phyloP scores from a whole-genome alignment of 2,888 invertebrate species.

The Sminthurides aquaticus region DNA sequence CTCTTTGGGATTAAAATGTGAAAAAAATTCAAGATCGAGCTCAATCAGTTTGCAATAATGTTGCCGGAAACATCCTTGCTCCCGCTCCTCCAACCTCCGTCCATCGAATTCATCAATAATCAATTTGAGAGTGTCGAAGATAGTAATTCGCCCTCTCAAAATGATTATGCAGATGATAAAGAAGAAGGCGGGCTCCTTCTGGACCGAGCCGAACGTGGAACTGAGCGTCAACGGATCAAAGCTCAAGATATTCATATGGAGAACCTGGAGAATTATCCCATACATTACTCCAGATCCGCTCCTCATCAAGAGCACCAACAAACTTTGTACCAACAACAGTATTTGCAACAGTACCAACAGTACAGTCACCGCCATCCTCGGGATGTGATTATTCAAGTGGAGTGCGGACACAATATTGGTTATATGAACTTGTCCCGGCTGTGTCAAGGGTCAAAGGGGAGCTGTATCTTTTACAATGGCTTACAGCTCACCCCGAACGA shows the following conservation, averaged over 20 bases:
- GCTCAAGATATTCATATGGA: background rate
- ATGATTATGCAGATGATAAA: background rate
- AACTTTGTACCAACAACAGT: background rate
- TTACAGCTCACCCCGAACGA: conserved; percentile 51
- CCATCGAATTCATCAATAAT: conserved; percentile 22
- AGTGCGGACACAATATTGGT: conserved; percentile 41
- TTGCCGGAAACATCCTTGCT: conserved; percentile 3
- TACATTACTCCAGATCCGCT: background rate
- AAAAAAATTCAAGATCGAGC: background rate
- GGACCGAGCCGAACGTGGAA: too few species aligned
- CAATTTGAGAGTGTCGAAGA: conserved; percentile 8
- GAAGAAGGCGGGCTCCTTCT: too few species aligned
- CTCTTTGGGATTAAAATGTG: background rate
- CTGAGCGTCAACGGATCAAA: too few species aligned
- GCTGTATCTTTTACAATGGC: conserved; percentile 48
- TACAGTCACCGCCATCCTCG: background rate
- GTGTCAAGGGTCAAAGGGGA: conserved; percentile 50
- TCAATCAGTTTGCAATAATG: too few species aligned
- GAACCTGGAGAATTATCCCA: background rate
- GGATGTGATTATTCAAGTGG: conserved; percentile 26
- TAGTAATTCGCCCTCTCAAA: background rate
- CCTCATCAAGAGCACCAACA: background rate
- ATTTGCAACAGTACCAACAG: background rate
- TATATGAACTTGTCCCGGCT: conserved; percentile 47
- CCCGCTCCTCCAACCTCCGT: conserved; percentile 20